These are phyloP conservation scores for Andrena haemorrhoa DNA, from an alignment of 2,888 invertebrate species.

Conservation along the genomic window DNA sequence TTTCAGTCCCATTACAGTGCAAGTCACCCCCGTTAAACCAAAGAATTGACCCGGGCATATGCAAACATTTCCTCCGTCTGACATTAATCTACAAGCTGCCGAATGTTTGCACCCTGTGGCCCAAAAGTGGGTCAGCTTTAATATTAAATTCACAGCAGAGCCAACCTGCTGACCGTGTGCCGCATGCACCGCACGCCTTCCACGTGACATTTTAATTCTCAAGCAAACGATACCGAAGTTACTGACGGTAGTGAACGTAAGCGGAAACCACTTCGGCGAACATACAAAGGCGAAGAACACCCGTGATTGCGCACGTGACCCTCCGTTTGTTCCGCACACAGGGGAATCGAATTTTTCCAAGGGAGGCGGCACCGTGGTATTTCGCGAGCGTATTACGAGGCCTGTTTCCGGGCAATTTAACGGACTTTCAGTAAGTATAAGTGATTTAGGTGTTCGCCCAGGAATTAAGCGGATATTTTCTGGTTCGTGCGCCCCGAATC, in stretches of 20 bases:
- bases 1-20: no score
- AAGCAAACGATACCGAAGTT: not conserved
- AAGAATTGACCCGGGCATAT: no score
- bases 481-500: slow-evolving; percentile 15
- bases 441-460: slow-evolving; percentile 42
- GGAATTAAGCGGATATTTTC: slow-evolving; percentile 52
- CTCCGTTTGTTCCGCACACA: not conserved
- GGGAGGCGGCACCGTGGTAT: slow-evolving; percentile 12
- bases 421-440: slow-evolving; percentile 45
- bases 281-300: not conserved
- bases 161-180: no score
- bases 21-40: no score
- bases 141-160: no score
- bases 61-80: no score
- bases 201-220: no score
- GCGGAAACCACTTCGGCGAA: not conserved
- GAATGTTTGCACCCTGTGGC: no score
- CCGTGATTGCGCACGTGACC: not conserved
- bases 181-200: no score
- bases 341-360: slow-evolving; percentile 30
- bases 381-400: slow-evolving; percentile 34
- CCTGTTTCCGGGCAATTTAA: slow-evolving; percentile 44
- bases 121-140: no score
- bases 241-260: no score
- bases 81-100: no score